Conservation (phyloP, 2,888 invertebrate species). For the Spodoptera picta region DNA sequence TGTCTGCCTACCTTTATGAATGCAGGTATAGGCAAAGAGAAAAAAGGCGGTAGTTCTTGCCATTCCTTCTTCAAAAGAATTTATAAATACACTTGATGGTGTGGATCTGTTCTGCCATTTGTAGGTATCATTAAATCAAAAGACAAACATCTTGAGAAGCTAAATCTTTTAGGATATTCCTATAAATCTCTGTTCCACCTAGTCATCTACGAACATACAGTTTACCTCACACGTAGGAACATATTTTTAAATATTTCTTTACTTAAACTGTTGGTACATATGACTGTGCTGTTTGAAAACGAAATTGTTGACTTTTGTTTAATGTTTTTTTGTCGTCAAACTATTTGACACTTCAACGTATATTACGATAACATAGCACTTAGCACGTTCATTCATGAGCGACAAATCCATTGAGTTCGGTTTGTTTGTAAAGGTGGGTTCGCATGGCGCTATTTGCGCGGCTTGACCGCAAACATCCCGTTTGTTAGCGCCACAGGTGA, state of each 20-base stretch:
- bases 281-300: conserved; percentile 16
- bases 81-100: no score
- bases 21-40: no score
- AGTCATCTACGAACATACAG: no score
- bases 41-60: no score
- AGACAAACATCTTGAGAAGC: no score
- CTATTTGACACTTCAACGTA: conserved; percentile 48
- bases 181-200: no score
- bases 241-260: conserved; percentile 22
- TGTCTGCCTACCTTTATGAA: no score
- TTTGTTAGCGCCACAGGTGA: conserved; percentile 84
- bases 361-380: conserved; percentile 50
- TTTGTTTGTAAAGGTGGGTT: conserved; percentile 79
- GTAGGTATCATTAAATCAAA: no score
- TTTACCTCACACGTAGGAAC: neutral
- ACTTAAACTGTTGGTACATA: no score
- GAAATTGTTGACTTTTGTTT: conserved; percentile 23
- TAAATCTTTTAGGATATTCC: no score
- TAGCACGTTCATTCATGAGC: conserved; percentile 77
- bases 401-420: conserved; percentile 69
- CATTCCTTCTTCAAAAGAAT: no score
- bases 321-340: conserved; percentile 18
- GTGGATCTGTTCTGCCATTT: no score
- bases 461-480: conserved; percentile 69
- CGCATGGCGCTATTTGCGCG: conserved; percentile 76